Percentiles rank a stretch among this genome's conserved stretches.
These are phyloP conservation scores for Drosophila atripex DNA, from an alignment of 2,888 invertebrate species.

Conservation along the genomic window DNA sequence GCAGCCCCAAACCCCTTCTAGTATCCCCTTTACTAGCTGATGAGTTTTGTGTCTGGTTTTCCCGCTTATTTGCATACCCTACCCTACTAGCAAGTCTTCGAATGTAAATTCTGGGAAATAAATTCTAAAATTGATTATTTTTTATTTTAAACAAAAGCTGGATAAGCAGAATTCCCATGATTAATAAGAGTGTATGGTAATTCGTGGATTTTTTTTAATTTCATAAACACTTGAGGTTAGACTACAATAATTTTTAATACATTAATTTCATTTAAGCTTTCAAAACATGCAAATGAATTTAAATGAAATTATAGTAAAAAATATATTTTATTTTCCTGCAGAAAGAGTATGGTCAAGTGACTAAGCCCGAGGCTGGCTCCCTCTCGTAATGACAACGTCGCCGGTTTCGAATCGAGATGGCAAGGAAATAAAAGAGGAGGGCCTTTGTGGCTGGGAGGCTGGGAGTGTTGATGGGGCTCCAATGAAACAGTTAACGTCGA, in stretches of 20 bases:
- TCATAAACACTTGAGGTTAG: background rate
- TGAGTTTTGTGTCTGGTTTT: background rate
- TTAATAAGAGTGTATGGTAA: background rate
- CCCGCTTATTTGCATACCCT: slow-evolving; percentile 3
- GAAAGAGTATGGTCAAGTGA: slow-evolving; percentile 8
- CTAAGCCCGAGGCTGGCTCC: background rate
- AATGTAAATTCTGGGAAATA: background rate
- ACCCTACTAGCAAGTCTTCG: background rate
- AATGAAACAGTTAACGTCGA: slow-evolving; percentile 48
- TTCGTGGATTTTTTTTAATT: background rate
- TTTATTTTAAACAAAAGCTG: background rate
- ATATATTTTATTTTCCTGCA: background rate
- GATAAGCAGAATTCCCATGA: background rate
- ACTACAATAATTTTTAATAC: background rate
- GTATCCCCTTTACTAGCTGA: slow-evolving; percentile 15
- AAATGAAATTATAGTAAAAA: too few species aligned
- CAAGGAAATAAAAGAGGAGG: slow-evolving; percentile 8
- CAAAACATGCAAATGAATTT: too few species aligned
- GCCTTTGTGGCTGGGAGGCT: slow-evolving; percentile 12
- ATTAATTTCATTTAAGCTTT: background rate
- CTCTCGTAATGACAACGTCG: slow-evolving; percentile 36
- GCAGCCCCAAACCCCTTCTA: slow-evolving; percentile 1
- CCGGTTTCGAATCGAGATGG: slow-evolving; percentile 33
- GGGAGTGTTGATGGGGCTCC: slow-evolving; percentile 28
- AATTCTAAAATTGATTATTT: background rate